Conservation (phyloP, 1,140 invertebrate genomes). For the Schlechtendalia chinensis region DNA sequence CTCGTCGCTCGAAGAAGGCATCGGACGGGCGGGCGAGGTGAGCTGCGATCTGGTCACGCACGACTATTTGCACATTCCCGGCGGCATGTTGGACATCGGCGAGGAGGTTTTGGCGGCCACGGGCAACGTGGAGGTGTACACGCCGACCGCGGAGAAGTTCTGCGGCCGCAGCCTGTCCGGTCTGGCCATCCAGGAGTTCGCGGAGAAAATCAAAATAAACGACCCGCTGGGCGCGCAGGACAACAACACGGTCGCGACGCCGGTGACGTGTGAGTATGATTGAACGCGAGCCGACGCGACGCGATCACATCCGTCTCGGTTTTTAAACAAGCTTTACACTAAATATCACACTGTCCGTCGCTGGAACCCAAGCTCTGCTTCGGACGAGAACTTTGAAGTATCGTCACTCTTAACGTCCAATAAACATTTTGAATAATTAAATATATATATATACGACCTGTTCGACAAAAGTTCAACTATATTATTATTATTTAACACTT, state of each 20-base stretch:
- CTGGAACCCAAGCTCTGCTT: too few species aligned
- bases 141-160: constrained; percentile 51
- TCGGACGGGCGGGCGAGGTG: constrained; percentile 52
- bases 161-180: constrained; percentile 52
- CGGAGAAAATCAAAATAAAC: constrained; percentile 51
- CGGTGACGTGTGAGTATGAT: constrained; percentile 51
- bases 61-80: constrained; percentile 52
- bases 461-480: too few species aligned
- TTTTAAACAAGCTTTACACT: too few species aligned
- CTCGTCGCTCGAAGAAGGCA: constrained; percentile 48
- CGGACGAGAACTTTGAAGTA: too few species aligned
- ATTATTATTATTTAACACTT: too few species aligned
- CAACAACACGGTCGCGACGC: constrained; percentile 50
- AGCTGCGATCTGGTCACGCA: constrained; percentile 51
- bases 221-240: constrained; percentile 51
- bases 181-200: constrained; percentile 51
- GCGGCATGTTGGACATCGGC: constrained; percentile 50
- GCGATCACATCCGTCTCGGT: too few species aligned
- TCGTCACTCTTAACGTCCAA: too few species aligned
- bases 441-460: too few species aligned
- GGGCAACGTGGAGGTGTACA: constrained; percentile 18
- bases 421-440: too few species aligned
- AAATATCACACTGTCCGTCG: too few species aligned
- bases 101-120: constrained; percentile 46
- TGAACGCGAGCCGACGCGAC: too few species aligned